Conservation (phyloP, 2,888 invertebrate species). For the Mellilla xanthometata region DNA sequence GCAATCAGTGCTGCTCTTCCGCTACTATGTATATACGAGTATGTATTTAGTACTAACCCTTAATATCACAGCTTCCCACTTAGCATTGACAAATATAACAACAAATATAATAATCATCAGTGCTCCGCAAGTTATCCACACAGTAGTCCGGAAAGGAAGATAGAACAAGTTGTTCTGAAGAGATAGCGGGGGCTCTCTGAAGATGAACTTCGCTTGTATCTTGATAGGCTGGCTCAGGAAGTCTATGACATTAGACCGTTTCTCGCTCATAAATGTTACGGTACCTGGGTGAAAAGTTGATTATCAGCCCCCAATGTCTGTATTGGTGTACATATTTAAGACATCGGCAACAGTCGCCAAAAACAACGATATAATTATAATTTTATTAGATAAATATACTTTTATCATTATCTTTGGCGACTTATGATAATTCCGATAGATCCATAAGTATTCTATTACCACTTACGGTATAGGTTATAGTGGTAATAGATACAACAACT, state of each 20-base stretch:
- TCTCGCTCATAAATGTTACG: slow-evolving; percentile 43
- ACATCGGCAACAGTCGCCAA: no score
- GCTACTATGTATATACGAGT: no score
- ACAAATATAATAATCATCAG: slow-evolving; percentile 55
- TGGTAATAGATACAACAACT: no score
- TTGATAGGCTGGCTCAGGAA: slow-evolving; percentile 68
- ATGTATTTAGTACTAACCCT: not conserved
- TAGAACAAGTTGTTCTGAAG: slow-evolving; percentile 85
- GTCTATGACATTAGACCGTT: slow-evolving; percentile 55
- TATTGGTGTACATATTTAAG: no score
- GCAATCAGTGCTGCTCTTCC: no score
- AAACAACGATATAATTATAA: no score
- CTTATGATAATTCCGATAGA: no score
- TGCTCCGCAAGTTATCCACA: slow-evolving; percentile 81
- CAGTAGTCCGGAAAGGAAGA: slow-evolving; percentile 82
- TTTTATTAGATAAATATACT: no score
- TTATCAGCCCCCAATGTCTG: no score
- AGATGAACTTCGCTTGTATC: slow-evolving; percentile 77
- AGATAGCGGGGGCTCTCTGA: slow-evolving; percentile 85
- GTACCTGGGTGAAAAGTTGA: slow-evolving; percentile 40
- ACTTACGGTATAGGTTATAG: no score
- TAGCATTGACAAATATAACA: slow-evolving; percentile 47
- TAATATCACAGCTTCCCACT: slow-evolving; percentile 49
- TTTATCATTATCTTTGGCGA: no score
- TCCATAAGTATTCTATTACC: no score